Base-by-base conservation (phyloP, 2,113 vertebrate species). In the Catagonus wagneri region DNA sequence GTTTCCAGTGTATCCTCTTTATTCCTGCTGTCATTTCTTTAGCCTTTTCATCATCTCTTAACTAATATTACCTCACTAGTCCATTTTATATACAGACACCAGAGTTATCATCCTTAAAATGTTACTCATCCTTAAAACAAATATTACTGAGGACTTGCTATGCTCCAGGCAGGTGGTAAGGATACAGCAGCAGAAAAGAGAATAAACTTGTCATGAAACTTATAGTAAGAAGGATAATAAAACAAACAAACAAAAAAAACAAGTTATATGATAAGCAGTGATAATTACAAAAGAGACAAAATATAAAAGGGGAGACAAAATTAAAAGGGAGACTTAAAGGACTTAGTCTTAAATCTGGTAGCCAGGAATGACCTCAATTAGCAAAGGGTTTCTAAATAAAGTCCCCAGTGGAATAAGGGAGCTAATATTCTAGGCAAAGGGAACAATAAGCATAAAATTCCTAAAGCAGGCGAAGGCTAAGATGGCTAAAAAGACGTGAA, bases 161-260 rank as follows among this genome's bases (percentile, higher is more conserved):
- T 56, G 36, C 87, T 69, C 52, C 34, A 87, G 22, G 19, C 34
- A 63, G 50, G 13, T 89, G n/a, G 54, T 71, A 78, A 83, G 23
- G 32, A 80, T 52, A 91, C 11, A 85, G 61, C n/a, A 25, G 22
- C 34, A 52, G 65, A 79, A 95, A 93, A 90, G 16, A 89, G 13
- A 84, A 58, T 65, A 11, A 44, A 86, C 7, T 81, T 79, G 32
- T 78, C 34, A 72, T 27, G 75, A 96, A 93, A 90, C 6, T 25
- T 90, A 22, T 68, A 89, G 16, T 17, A 75, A 17, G 27, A 89
- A 75, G 91, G n/a, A 88, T 65, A 87, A 86, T 54, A 74, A 19
- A 94, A n/a, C 50, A 90, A 96, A 72, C n/a, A n/a, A n/a, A n/a
- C n/a, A 74, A 19, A 94, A n/a, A 36, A 90, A 96, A 72, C 2